Percentiles rank a stretch among this genome's conserved stretches.
These are phyloP conservation scores for Zaprionus lineosus DNA, from an alignment of 2,888 invertebrate genomes.

Conservation along the genomic window DNA sequence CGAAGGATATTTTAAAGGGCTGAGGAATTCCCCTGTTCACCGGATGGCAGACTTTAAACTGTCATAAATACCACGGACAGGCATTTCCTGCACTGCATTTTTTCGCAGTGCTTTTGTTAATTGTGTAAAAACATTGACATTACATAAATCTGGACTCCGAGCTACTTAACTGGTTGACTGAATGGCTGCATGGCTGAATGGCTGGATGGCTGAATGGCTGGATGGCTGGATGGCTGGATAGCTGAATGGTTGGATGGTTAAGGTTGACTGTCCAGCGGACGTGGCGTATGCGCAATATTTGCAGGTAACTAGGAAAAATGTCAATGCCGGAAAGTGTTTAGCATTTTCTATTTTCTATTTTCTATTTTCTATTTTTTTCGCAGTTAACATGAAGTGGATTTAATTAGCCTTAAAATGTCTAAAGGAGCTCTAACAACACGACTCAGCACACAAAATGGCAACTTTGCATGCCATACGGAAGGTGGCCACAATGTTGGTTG, in stretches of 20 bases:
- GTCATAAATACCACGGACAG: conserved; percentile 63
- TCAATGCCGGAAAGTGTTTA: conserved; percentile 75
- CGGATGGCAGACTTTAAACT: conserved; percentile 57
- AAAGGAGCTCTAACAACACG: background rate
- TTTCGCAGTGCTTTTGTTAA: conserved; percentile 40
- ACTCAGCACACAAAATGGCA: conserved; percentile 52
- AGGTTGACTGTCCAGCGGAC: conserved; percentile 38
- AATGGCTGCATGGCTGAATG: conserved; percentile 13
- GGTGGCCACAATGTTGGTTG: conserved; percentile 25
- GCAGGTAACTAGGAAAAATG: conserved; percentile 49
- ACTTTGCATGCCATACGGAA: conserved; percentile 54
- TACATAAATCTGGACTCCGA: conserved; percentile 43
- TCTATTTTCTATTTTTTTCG: conserved; percentile 21
- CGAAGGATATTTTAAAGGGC: background rate
- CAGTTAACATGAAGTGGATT: conserved; percentile 56
- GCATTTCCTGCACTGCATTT: conserved; percentile 49
- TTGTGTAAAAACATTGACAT: conserved; percentile 43
- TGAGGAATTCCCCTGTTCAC: conserved; percentile 27
- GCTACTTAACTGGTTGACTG: conserved; percentile 12
- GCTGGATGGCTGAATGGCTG: conserved; percentile 2
- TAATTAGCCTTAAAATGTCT: conserved; percentile 69
- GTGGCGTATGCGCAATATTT: conserved; percentile 69
- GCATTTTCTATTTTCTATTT: conserved; percentile 44
- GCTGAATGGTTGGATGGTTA: no score
- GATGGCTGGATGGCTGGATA: no score